A percentile compares a stretch with the other conserved stretches of the same genome.
Evolutionary conservation across 92 coral and sea anemone genomes (phyloP).

Genomic region (Diadumene lineata): DNA sequence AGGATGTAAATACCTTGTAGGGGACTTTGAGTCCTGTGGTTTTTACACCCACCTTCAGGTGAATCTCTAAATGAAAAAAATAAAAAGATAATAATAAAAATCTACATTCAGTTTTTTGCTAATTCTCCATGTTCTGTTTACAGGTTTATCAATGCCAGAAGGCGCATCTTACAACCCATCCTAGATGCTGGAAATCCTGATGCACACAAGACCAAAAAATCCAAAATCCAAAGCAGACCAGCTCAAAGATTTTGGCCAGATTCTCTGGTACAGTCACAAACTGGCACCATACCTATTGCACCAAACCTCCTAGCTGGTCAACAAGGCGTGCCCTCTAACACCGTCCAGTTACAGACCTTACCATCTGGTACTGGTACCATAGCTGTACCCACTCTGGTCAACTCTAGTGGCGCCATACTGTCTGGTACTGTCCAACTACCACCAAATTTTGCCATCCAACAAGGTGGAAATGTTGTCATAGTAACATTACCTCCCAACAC

Average conservation of each 20-base stretch:
- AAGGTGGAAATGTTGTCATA: slow-evolving; percentile 72
- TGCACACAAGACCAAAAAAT: slow-evolving; percentile 85
- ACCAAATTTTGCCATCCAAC: slow-evolving; percentile 62
- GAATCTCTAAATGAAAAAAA: too few species aligned
- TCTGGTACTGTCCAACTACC: slow-evolving; percentile 65
- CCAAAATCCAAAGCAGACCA: slow-evolving; percentile 89
- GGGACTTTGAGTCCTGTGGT: too few species aligned
- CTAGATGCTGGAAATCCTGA: slow-evolving; percentile 98
- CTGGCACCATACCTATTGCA: slow-evolving; percentile 72
- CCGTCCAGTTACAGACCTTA: slow-evolving; percentile 70
- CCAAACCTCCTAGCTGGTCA: slow-evolving; percentile 77
- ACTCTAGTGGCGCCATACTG: slow-evolving; percentile 60
- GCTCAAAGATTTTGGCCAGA: slow-evolving; percentile 99
- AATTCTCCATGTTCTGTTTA: not conserved
- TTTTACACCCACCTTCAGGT: too few species aligned
- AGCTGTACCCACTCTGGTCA: slow-evolving; percentile 65
- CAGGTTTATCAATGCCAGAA: slow-evolving; percentile 98
- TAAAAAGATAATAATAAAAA: not conserved
- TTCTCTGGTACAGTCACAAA: slow-evolving; percentile 85
- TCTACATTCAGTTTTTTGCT: too few species aligned
- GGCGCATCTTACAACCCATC: slow-evolving; percentile 98
- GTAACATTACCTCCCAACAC: slow-evolving; percentile 82
- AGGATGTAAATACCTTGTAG: too few species aligned
- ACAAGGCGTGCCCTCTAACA: slow-evolving; percentile 58
- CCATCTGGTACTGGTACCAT: slow-evolving; percentile 71